A percentile compares a stretch with the other conserved stretches of the same genome.
Evolutionary conservation across 2,888 invertebrate genomes (phyloP).

Genomic region (Sceliomorpha sp.): DNA sequence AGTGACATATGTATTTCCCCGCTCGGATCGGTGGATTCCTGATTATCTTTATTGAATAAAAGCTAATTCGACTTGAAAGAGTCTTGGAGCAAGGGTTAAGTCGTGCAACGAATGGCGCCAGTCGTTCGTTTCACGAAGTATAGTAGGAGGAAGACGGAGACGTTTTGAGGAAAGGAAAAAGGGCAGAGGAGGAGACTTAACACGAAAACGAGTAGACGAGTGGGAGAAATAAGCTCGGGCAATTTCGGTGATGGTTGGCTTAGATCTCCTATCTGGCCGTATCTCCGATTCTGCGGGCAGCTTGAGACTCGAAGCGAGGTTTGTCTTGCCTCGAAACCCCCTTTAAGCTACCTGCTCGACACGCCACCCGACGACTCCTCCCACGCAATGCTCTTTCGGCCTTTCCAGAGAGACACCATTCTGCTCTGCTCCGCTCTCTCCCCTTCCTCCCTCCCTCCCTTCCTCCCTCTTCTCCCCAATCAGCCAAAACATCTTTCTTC

Average conservation of each 20-base stretch:
- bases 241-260: constrained; percentile 77
- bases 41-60: constrained; percentile 37
- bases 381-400: constrained; percentile 35
- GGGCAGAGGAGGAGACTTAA: constrained; percentile 30
- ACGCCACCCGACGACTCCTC: too few relatives aligned
- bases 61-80: constrained; percentile 45
- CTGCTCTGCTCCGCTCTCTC: too few relatives aligned
- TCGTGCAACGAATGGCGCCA: constrained; percentile 43
- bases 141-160: not conserved
- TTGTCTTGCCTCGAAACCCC: constrained; percentile 37
- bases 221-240: constrained; percentile 61
- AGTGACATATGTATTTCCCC: constrained; percentile 47
- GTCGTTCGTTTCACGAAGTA: constrained; percentile 45
- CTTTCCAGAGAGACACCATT: constrained; percentile 28
- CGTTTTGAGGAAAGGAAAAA: too few relatives aligned
- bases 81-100: constrained; percentile 47
- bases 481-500: constrained; percentile 32
- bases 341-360: constrained; percentile 60
- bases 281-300: constrained; percentile 62
- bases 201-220: constrained; percentile 46
- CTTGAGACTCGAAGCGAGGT: constrained; percentile 55
- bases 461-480: constrained; percentile 27
- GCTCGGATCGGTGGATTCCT: constrained; percentile 38
- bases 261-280: constrained; percentile 57
- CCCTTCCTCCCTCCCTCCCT: constrained; percentile 16